Evolutionary conservation across 2,888 invertebrate genomes (phyloP).

Genomic region (Isoperla grammatica): DNA sequence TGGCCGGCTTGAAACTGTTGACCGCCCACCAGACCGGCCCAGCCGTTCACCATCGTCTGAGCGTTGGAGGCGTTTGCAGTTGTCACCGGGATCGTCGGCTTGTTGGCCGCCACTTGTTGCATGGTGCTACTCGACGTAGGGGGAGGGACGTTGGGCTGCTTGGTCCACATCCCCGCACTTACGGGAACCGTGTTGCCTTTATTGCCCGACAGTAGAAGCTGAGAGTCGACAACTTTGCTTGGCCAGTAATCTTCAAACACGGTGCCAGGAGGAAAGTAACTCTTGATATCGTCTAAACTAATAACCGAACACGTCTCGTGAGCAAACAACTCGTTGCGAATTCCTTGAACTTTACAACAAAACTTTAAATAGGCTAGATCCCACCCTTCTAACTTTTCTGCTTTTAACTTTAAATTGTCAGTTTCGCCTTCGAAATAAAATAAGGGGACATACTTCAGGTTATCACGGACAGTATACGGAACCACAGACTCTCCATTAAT

Average conservation of each 20-base stretch:
- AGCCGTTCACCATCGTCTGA: constrained; percentile 44
- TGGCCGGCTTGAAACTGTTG: constrained; percentile 41
- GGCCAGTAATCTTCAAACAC: constrained; percentile 93
- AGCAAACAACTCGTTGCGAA: constrained; percentile 83
- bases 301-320: constrained; percentile 88
- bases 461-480: constrained; percentile 80
- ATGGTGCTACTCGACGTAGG: constrained; percentile 26
- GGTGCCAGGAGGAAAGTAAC: constrained; percentile 84
- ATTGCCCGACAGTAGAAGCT: constrained; percentile 59
- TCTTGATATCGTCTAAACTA: constrained; percentile 82
- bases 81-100: constrained; percentile 62
- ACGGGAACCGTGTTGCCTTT: constrained; percentile 27
- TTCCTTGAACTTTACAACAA: constrained; percentile 91
- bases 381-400: constrained; percentile 85
- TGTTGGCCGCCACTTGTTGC: constrained; percentile 54
- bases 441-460: constrained; percentile 82
- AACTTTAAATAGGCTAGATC: constrained; percentile 89
- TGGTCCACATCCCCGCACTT: constrained; percentile 33
- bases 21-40: constrained; percentile 46
- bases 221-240: constrained; percentile 77
- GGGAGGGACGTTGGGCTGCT: constrained; percentile 31
- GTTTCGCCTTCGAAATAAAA: constrained; percentile 83
- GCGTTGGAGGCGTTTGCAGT: constrained; percentile 33
- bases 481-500: constrained; percentile 92
- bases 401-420: constrained; percentile 82